These are phyloP conservation scores for Eriocheir sinensis DNA, from an alignment of 1,140 invertebrate genomes.

Conservation along the genomic window DNA sequence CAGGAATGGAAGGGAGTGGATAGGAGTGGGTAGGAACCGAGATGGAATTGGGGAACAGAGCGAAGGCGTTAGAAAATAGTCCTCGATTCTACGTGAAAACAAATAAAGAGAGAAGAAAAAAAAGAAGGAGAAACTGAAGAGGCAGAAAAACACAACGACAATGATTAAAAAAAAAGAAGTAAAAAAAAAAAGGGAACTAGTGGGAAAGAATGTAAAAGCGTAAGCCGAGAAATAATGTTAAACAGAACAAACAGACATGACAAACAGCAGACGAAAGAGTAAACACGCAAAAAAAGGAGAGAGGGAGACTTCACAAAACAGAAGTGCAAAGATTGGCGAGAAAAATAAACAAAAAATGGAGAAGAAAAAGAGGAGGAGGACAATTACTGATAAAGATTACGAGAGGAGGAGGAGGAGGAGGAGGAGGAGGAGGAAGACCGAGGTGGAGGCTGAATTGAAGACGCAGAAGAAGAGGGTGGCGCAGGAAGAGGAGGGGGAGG, in stretches of 20 bases:
- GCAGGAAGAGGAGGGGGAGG: background rate
- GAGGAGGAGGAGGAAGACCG: slow-evolving; percentile 10
- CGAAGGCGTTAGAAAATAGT: background rate
- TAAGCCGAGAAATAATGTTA: background rate
- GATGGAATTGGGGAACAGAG: background rate
- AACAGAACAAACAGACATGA: background rate
- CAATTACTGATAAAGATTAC: background rate
- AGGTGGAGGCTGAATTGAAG: no score
- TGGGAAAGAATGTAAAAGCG: no score
- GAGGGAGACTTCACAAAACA: background rate
- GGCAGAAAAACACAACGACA: background rate
- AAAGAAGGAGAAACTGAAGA: background rate
- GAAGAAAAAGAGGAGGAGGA: slow-evolving; percentile 42
- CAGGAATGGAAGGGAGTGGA: background rate
- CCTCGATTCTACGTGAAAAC: background rate
- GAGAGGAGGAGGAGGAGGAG: background rate
- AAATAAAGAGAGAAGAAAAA: background rate
- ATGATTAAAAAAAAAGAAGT: background rate
- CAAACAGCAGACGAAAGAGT: slow-evolving; percentile 23
- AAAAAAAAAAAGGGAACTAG: background rate
- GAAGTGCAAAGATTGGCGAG: background rate
- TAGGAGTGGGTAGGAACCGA: background rate
- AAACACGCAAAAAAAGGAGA: background rate
- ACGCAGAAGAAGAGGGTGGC: background rate
- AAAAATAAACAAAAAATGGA: background rate